Evolutionary conservation across 2,888 invertebrate species (phyloP).

Genomic region (Drosophila meridionalis): DNA sequence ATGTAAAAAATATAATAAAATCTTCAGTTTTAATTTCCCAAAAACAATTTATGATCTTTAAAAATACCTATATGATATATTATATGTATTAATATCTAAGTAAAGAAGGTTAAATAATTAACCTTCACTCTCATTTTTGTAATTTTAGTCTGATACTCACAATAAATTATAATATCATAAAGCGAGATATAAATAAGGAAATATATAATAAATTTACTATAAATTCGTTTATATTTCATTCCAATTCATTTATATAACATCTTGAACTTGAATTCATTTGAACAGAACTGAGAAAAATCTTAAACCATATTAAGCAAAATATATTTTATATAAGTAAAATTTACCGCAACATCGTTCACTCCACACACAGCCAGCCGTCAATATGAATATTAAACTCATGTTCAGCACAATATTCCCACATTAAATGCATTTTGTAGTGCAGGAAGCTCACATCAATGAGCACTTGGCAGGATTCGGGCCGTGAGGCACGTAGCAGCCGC

Average conservation of each 20-base stretch:
- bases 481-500: constrained; percentile 65
- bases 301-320: background rate
- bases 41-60: too few species aligned
- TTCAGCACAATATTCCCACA: constrained; percentile 72
- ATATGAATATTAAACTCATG: constrained; percentile 36
- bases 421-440: constrained; percentile 57
- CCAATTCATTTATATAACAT: background rate
- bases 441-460: constrained; percentile 77
- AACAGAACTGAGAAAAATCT: background rate
- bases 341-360: constrained; percentile 14
- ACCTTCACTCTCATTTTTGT: too few species aligned
- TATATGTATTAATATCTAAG: too few species aligned
- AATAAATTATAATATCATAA: too few species aligned
- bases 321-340: background rate
- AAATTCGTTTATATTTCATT: background rate
- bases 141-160: too few species aligned
- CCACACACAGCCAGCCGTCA: constrained; percentile 2
- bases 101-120: too few species aligned
- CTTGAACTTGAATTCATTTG: background rate
- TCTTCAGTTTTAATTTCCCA: too few species aligned
- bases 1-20: background rate
- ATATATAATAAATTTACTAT: background rate
- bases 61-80: too few species aligned
- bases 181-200: too few species aligned
- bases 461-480: constrained; percentile 69